These are phyloP conservation scores for Epizoanthus rinbou DNA, from an alignment of 92 coral and sea anemone genomes.

Conservation along the genomic window DNA sequence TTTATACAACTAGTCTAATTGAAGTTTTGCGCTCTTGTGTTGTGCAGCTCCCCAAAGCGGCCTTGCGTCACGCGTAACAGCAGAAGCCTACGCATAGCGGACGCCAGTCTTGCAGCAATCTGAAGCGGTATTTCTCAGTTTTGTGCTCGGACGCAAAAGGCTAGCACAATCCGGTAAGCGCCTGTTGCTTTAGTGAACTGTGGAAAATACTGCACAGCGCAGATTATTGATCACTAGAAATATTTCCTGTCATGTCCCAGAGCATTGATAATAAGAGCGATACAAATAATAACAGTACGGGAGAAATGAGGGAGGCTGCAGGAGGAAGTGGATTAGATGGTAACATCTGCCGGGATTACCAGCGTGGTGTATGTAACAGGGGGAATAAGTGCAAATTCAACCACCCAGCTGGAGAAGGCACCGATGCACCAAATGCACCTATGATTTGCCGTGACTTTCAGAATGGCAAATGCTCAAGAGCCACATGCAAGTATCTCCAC, in stretches of 20 bases:
- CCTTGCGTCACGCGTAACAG: conserved; percentile 83
- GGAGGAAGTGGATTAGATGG: conserved; percentile 41
- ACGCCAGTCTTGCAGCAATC: conserved; percentile 75
- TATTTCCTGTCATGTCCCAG: conserved; percentile 28
- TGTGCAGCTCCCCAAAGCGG: conserved; percentile 84
- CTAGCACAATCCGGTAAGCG: conserved; percentile 57
- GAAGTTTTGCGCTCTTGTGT: conserved; percentile 79
- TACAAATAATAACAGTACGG: conserved; percentile 72
- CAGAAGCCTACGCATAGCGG: conserved; percentile 73
- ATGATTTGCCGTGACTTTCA: conserved; percentile 99
- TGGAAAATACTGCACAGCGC: conserved; percentile 59
- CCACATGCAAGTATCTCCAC: conserved; percentile 94
- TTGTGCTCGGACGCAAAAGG: conserved; percentile 26
- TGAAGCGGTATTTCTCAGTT: conserved; percentile 53
- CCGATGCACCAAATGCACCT: conserved; percentile 90
- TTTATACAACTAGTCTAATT: conserved; percentile 46
- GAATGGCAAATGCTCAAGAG: conserved; percentile 92
- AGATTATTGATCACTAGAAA: conserved; percentile 42
- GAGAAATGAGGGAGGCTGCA: conserved; percentile 22
- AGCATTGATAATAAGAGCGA: conserved; percentile 54
- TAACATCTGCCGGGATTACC: conserved; percentile 92
- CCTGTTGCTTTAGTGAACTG: conserved; percentile 48
- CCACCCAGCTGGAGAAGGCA: conserved; percentile 96
- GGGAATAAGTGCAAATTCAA: conserved; percentile 96
- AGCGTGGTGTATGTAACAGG: conserved; percentile 97